These are phyloP conservation scores for Pollachius pollachius DNA, from an alignment of 2,113 vertebrate genomes.

Conservation along the genomic window DNA sequence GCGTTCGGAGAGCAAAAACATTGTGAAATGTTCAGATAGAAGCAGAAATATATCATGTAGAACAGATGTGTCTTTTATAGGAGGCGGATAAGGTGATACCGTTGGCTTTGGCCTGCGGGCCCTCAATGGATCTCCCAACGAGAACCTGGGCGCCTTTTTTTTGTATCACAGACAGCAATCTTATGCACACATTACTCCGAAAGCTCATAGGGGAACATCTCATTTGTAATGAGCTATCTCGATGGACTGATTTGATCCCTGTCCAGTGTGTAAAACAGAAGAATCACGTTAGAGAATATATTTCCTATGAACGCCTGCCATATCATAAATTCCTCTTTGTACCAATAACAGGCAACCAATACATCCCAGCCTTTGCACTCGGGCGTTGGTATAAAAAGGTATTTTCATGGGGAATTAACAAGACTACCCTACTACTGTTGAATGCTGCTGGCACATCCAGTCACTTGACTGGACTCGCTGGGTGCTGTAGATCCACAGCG, in stretches of 20 bases:
- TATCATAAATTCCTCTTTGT: too few relatives aligned
- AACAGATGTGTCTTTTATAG: constrained; percentile 13
- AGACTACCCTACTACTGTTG: too few relatives aligned
- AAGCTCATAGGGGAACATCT: neutral
- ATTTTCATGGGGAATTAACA: too few relatives aligned
- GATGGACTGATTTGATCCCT: neutral
- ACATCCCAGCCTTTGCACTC: too few relatives aligned
- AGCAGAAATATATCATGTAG: constrained; percentile 11
- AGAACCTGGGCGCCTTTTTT: neutral
- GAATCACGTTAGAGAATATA: too few relatives aligned
- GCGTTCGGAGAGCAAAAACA: constrained; percentile 3
- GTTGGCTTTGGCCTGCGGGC: neutral
- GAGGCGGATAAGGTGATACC: constrained; percentile 3
- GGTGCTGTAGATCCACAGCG: too few relatives aligned
- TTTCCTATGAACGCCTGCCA: too few relatives aligned
- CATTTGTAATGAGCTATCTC: neutral
- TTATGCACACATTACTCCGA: neutral
- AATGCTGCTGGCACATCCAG: too few relatives aligned
- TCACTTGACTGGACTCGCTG: too few relatives aligned
- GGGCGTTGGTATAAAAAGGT: too few relatives aligned
- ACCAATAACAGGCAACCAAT: too few relatives aligned
- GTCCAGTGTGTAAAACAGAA: too few relatives aligned
- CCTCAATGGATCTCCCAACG: neutral
- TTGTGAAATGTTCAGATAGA: constrained; percentile 4
- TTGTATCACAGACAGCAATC: neutral